phyloP scores from a whole-genome alignment of 2,888 invertebrate genomes.

The Hemaris fuciformis region DNA sequence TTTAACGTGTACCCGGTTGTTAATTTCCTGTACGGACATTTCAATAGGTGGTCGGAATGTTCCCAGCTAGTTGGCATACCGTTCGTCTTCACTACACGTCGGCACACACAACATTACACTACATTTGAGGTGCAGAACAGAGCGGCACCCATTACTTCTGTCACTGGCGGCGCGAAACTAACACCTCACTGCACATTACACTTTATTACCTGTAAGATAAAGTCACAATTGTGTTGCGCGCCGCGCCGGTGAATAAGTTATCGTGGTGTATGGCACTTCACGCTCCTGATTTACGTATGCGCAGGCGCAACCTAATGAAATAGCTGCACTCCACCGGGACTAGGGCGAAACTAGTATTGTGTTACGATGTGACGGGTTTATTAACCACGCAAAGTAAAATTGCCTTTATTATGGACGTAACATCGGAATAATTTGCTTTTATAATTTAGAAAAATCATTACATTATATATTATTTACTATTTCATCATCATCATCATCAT shows the following conservation, averaged over 20 bases:
- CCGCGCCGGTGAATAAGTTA: conserved; percentile 23
- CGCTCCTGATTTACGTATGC: conserved; percentile 44
- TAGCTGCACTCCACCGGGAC: background rate
- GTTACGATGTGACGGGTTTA: background rate
- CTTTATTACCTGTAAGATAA: conserved; percentile 11
- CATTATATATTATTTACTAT: no score
- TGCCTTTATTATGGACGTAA: background rate
- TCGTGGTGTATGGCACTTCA: conserved; percentile 31
- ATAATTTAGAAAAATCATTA: no score
- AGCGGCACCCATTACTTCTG: conserved; percentile 33
- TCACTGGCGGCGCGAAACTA: background rate
- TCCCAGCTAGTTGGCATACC: background rate
- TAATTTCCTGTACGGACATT: background rate
- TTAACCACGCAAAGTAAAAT: background rate
- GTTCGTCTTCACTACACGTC: background rate
- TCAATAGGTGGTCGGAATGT: background rate
- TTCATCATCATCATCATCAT: no score
- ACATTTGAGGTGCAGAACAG: conserved; percentile 29
- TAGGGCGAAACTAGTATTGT: background rate
- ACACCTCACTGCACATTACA: conserved; percentile 5
- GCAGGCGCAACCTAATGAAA: conserved; percentile 9
- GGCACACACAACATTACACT: conserved; percentile 6
- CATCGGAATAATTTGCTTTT: no score
- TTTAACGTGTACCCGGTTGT: background rate
- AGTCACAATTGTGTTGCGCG: conserved; percentile 12